phyloP scores from a whole-genome alignment of 2,113 vertebrate genomes.

The Ranitomeya variabilis region DNA sequence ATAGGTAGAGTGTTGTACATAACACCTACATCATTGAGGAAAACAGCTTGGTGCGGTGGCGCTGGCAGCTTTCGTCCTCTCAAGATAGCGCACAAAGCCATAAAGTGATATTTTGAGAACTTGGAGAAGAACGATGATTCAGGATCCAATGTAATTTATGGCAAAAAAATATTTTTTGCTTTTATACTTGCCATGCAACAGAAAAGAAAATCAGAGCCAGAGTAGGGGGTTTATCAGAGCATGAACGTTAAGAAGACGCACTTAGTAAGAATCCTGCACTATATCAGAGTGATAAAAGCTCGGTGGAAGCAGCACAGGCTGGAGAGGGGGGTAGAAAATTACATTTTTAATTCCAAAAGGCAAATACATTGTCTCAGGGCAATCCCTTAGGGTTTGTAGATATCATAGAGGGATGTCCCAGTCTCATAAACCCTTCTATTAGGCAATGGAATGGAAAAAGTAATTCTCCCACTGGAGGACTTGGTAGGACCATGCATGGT shows the following conservation, averaged over 20 bases:
- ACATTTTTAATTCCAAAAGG: no score
- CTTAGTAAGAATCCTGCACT: neutral
- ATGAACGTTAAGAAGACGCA: neutral
- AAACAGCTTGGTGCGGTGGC: slow-evolving; percentile 31
- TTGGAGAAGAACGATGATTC: slow-evolving; percentile 7
- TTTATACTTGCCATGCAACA: neutral
- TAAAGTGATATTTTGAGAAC: slow-evolving; percentile 24
- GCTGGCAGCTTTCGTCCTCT: slow-evolving; percentile 22
- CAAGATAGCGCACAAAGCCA: slow-evolving; percentile 9
- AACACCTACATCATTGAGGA: slow-evolving; percentile 27
- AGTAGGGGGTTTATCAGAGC: neutral
- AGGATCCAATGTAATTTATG: neutral
- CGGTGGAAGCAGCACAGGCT: no score
- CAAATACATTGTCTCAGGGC: no score
- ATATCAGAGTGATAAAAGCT: neutral
- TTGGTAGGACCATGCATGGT: neutral
- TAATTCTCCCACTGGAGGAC: neutral
- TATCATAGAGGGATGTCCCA: neutral
- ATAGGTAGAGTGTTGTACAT: slow-evolving; percentile 31
- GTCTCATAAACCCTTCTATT: no score
- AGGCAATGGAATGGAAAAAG: neutral
- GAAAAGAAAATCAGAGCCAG: neutral
- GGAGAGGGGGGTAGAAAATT: no score
- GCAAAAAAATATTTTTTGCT: neutral
- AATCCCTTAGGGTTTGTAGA: no score